Base-by-base conservation (phyloP, 2,113 vertebrate species). In the Cariama cristata region DNA sequence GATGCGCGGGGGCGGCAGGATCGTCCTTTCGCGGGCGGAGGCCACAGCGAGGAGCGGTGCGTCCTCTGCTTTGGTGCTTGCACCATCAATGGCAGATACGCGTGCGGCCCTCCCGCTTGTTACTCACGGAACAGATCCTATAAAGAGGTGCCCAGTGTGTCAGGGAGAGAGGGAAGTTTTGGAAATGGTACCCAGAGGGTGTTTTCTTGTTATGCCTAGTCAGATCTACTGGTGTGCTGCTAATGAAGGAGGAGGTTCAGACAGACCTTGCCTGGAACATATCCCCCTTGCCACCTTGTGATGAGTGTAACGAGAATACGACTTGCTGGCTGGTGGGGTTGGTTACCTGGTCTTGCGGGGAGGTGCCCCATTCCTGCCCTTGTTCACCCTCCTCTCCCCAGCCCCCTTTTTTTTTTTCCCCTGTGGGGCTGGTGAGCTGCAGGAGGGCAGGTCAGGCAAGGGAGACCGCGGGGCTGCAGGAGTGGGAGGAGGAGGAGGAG, bases 381-480 rank as follows among this genome's bases (percentile, higher is more conserved):
- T 45, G 14, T 76, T 30, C 12, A 30, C 7, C 11, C 15, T 7
- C 13, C 16, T 4, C 1, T 7, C 5, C 4, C 14, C 4, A 4
- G 14, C 2, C 0, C 2, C 7, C 4, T 49, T 30, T 45, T 44
- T 23, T 11, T 26, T 8, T 12, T 42, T 6, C 18, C 8, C 3
- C 3, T 35, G 0, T 23, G 81, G 50, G 33, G 5, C 44, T 47
- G 4, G 21, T 40, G 38, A 53, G 44, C 30, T 71, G 7, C 26
- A 20, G 7, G 26, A 50, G 38, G 42, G 7, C 26, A 40, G 2
- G 47, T 67, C 27, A 59, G n/a, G 35, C 30, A 35, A 67, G 35
- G 38, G 60, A 35, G 72, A 85, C 14, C 32, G 6, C 33, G 44
- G 26, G 23, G n/a, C 45, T 74, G 28, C 53, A 26, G 64, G n/a